Conservation (phyloP, 1,140 invertebrate genomes). For the Drosophila sucinea region DNA sequence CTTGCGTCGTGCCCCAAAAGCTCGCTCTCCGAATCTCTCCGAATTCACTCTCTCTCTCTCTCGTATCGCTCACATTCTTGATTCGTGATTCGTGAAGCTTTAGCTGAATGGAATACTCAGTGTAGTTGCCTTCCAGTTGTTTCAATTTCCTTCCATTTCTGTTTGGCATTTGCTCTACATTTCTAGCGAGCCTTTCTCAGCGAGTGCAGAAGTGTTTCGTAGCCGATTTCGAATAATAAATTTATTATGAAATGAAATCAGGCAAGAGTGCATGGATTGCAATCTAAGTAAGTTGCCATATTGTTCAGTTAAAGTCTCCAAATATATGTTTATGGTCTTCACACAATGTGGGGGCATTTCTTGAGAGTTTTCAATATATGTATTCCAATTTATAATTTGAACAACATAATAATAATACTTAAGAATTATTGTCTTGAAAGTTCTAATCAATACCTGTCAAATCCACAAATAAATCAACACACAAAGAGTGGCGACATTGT, state of each 20-base stretch:
- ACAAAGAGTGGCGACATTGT: conserved; percentile 29
- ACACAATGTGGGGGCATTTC: too few relatives aligned
- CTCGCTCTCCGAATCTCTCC: conserved; percentile 22
- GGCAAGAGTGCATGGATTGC: not conserved
- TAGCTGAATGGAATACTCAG: conserved; percentile 61
- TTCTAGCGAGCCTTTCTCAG: conserved; percentile 51
- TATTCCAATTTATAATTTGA: too few relatives aligned
- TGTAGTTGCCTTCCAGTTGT: conserved; percentile 28
- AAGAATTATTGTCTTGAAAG: conserved; percentile 8
- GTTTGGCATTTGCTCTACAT: conserved; percentile 61
- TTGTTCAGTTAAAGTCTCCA: too few relatives aligned
- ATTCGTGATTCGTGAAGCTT: conserved; percentile 18
- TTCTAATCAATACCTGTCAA: conserved; percentile 60
- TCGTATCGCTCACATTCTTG: not conserved
- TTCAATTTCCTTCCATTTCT: conserved; percentile 27
- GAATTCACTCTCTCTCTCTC: conserved; percentile 1
- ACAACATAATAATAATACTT: too few relatives aligned
- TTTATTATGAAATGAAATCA: conserved; percentile 9
- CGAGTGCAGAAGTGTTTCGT: conserved; percentile 13
- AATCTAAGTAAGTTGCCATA: not conserved
- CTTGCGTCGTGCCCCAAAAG: conserved; percentile 2
- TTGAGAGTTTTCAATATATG: too few relatives aligned
- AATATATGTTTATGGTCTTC: too few relatives aligned
- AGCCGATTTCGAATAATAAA: conserved; percentile 1
- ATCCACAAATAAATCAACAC: conserved; percentile 52